These are phyloP conservation scores for Ophiothrix spiculata DNA, from an alignment of 35 echinoderm and acorn worm genomes.

Conservation along the genomic window DNA sequence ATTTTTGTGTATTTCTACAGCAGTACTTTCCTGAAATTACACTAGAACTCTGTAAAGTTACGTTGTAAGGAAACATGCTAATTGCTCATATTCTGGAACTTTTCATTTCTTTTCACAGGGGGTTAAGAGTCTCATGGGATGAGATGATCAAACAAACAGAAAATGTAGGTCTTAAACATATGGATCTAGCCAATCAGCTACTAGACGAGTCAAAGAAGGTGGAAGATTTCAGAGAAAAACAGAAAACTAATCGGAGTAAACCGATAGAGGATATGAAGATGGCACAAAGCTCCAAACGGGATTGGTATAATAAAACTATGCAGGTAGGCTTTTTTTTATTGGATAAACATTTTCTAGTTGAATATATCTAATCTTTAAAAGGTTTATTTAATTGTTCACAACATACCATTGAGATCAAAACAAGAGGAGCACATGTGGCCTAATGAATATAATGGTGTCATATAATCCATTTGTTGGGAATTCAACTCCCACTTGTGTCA, in stretches of 20 bases:
- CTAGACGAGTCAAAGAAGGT: conserved; percentile 61
- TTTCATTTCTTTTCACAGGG: conserved; percentile 12
- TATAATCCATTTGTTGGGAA: no score
- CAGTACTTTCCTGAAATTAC: not conserved
- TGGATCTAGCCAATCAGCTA: conserved; percentile 27
- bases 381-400: no score
- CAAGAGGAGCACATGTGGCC: no score
- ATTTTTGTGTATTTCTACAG: not conserved
- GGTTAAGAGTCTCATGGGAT: conserved; percentile 45
- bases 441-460: not conserved
- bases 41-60: not conserved
- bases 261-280: conserved; percentile 44
- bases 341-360: no score
- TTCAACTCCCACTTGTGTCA: no score
- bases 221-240: conserved; percentile 63
- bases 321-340: conserved; percentile 23
- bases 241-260: conserved; percentile 48
- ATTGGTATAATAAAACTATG: conserved; percentile 43
- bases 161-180: conserved; percentile 47
- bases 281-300: conserved; percentile 37
- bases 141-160: conserved; percentile 60
- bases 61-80: not conserved
- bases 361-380: no score
- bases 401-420: no score
- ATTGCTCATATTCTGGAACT: not conserved